phyloP scores from a whole-genome alignment of 2,888 invertebrate genomes.

The Erynnis tages region DNA sequence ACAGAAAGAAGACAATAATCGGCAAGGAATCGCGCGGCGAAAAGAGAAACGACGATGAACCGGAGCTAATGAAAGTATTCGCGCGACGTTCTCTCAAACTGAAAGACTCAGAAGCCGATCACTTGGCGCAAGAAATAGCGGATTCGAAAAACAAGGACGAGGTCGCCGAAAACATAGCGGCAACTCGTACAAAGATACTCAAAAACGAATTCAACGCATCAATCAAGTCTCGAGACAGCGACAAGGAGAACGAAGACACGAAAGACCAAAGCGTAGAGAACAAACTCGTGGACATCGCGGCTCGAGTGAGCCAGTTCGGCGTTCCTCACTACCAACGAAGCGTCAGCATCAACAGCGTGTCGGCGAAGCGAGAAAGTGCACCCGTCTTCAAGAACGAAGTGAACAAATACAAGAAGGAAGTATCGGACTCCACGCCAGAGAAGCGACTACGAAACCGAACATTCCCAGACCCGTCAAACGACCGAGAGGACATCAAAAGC shows the following conservation, averaged over 20 bases:
- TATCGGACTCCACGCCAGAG: constrained; percentile 76
- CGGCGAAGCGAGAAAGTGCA: constrained; percentile 69
- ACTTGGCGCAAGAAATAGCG: constrained; percentile 81
- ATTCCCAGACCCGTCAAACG: constrained; percentile 75
- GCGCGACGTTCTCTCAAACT: constrained; percentile 90
- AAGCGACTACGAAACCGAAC: constrained; percentile 74
- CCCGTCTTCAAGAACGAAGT: constrained; percentile 68
- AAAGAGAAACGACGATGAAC: constrained; percentile 84
- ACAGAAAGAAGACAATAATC: constrained; percentile 79
- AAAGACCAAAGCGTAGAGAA: constrained; percentile 59
- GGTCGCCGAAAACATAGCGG: constrained; percentile 39
- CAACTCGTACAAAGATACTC: constrained; percentile 56
- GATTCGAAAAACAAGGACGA: constrained; percentile 60
- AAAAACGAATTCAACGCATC: constrained; percentile 78
- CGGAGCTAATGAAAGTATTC: constrained; percentile 91
- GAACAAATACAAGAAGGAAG: constrained; percentile 75
- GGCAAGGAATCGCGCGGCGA: constrained; percentile 63
- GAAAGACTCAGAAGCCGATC: constrained; percentile 85
- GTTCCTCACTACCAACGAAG: constrained; percentile 70
- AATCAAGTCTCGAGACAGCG: constrained; percentile 85
- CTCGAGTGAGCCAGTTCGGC: constrained; percentile 71
- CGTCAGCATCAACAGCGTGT: constrained; percentile 67
- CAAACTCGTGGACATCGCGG: constrained; percentile 67
- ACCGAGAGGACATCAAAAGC: constrained; percentile 70
- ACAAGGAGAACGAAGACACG: constrained; percentile 85